Conservation (phyloP, 2,888 invertebrate genomes). For the Cyaniris semiargus region DNA sequence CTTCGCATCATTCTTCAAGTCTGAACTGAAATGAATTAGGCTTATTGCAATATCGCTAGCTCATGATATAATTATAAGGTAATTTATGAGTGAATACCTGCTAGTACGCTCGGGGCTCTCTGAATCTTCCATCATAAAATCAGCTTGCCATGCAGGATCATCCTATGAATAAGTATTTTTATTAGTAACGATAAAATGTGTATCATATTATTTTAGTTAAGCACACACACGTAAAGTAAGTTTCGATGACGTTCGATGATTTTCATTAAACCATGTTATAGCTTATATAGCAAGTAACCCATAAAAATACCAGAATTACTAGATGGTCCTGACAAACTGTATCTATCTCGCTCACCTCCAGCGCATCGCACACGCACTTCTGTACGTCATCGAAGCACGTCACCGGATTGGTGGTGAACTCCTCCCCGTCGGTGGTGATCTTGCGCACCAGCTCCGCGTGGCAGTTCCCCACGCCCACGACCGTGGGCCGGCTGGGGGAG, state of each 20-base stretch:
- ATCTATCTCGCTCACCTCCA: slow-evolving; percentile 70
- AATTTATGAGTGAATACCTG: slow-evolving; percentile 48
- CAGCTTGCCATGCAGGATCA: slow-evolving; percentile 71
- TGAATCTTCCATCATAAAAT: slow-evolving; percentile 64
- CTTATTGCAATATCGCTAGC: slow-evolving; percentile 23
- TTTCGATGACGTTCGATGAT: too few relatives aligned
- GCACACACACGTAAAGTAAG: too few relatives aligned
- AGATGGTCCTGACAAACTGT: too few relatives aligned
- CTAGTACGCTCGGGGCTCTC: slow-evolving; percentile 57
- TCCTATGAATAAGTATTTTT: slow-evolving; percentile 51
- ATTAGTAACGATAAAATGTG: neutral
- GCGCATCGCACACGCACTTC: slow-evolving; percentile 82
- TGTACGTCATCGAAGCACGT: slow-evolving; percentile 93
- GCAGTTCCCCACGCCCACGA: slow-evolving; percentile 66
- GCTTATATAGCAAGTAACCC: too few relatives aligned
- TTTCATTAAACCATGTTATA: too few relatives aligned
- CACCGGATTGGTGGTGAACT: slow-evolving; percentile 75
- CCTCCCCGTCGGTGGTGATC: slow-evolving; percentile 70
- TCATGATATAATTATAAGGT: neutral
- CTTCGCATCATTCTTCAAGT: slow-evolving; percentile 62
- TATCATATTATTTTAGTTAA: neutral
- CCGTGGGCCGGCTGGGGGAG: slow-evolving; percentile 56
- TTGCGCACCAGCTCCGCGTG: slow-evolving; percentile 67
- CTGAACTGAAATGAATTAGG: slow-evolving; percentile 54
- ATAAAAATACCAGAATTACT: too few relatives aligned